Evolutionary conservation across 2,888 invertebrate genomes (phyloP).

Genomic region (Lithophane ornitopus): DNA sequence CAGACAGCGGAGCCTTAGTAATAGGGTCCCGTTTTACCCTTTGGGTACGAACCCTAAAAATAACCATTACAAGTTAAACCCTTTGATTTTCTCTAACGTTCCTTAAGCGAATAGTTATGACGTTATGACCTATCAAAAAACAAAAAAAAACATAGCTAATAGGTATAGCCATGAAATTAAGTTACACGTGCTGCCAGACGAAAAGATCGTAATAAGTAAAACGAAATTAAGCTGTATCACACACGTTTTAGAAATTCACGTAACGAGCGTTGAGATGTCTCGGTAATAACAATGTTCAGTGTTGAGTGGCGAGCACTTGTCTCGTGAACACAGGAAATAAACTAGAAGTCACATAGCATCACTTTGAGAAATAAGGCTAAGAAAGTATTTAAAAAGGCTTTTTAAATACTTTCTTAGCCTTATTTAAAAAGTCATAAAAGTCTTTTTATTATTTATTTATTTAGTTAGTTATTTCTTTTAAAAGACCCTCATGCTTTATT

Average conservation of each 20-base stretch:
- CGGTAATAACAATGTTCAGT: conserved; percentile 30
- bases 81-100: neutral
- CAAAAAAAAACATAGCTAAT: neutral
- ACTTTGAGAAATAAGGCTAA: neutral
- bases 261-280: conserved; percentile 27
- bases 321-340: conserved; percentile 27
- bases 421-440: too few relatives aligned
- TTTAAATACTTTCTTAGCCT: too few relatives aligned
- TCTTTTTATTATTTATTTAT: too few relatives aligned
- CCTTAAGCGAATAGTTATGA: neutral
- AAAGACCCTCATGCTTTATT: neutral
- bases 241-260: conserved; percentile 57
- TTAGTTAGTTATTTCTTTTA: too few relatives aligned
- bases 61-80: neutral
- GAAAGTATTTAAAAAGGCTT: too few relatives aligned
- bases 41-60: too few relatives aligned
- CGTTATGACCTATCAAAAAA: neutral
- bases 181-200: neutral
- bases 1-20: too few relatives aligned
- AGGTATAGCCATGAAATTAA: neutral
- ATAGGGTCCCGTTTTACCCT: too few relatives aligned
- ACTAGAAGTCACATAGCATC: conserved; percentile 42
- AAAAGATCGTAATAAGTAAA: conserved; percentile 14
- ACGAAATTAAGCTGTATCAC: conserved; percentile 24
- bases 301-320: conserved; percentile 31